A percentile compares a stretch with the other conserved stretches of the same genome.
phyloP scores from a whole-genome alignment of 1,140 invertebrate genomes.

The Berghia stephanieae region DNA sequence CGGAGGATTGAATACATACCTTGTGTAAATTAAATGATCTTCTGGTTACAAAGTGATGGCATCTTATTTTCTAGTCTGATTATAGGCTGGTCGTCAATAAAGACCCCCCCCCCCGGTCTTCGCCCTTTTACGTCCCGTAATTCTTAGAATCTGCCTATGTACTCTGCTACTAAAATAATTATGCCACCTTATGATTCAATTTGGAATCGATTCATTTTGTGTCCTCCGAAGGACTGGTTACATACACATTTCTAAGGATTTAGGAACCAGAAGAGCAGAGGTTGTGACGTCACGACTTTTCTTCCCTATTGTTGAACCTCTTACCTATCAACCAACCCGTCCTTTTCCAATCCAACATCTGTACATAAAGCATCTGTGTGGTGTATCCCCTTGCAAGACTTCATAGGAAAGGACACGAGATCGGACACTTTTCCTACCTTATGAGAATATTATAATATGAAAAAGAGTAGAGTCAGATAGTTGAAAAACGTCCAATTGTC shows the following conservation, averaged over 20 bases:
- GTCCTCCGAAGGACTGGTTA: not conserved
- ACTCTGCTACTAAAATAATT: not conserved
- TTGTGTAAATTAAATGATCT: no score
- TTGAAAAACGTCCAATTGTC: no score
- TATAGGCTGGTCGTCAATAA: no score
- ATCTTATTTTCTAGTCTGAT: no score
- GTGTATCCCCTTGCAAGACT: constrained; percentile 5
- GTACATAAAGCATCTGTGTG: not conserved
- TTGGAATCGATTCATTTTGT: not conserved
- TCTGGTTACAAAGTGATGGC: no score
- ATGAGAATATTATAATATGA: no score
- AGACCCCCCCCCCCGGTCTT: no score
- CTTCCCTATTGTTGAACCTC: not conserved
- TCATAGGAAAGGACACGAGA: constrained; percentile 18
- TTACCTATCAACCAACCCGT: constrained; percentile 22
- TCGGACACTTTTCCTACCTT: constrained; percentile 22
- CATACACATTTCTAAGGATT: not conserved
- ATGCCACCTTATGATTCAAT: not conserved
- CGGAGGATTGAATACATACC: no score
- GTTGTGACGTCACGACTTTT: no score
- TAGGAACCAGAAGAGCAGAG: not conserved
- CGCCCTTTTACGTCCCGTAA: not conserved
- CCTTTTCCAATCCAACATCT: not conserved
- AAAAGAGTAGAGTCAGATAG: no score
- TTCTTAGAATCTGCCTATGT: not conserved